phyloP scores from a whole-genome alignment of 2,113 vertebrate genomes.

The Triplophysa siluroides region DNA sequence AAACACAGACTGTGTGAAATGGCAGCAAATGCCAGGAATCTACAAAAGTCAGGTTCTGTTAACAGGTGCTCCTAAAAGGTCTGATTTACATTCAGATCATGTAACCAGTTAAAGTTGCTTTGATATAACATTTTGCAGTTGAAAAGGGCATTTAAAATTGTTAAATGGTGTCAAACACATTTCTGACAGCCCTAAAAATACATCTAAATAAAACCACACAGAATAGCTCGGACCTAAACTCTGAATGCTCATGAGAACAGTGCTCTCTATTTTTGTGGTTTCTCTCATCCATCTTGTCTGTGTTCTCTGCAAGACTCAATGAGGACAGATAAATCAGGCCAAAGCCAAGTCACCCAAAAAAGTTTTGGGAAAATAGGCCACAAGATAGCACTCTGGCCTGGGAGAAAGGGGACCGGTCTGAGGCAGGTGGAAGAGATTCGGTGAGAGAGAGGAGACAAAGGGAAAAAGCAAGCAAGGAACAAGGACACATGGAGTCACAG shows the following conservation, averaged over 20 bases:
- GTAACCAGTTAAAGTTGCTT: not conserved
- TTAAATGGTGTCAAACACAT: not conserved
- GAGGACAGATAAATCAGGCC: constrained; percentile 37
- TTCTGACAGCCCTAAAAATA: not conserved
- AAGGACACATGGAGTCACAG: constrained; percentile 41
- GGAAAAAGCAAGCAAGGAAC: constrained; percentile 37
- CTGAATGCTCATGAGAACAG: constrained; percentile 8
- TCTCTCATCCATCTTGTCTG: constrained; percentile 34
- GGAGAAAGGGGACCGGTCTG: not conserved
- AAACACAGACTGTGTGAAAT: not conserved
- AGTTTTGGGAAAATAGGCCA: constrained; percentile 24
- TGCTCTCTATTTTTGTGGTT: constrained; percentile 13
- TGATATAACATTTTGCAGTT: too few relatives aligned
- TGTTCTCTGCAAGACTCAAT: constrained; percentile 40
- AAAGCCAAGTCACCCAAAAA: not conserved
- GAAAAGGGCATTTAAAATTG: not conserved
- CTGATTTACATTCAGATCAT: not conserved
- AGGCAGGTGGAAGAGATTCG: constrained; percentile 15
- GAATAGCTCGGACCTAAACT: not conserved
- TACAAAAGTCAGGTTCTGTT: not conserved
- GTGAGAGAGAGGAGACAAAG: not conserved
- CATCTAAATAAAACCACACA: not conserved
- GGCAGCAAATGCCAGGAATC: not conserved
- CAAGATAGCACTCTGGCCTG: not conserved
- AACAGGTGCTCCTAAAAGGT: not conserved